Evolutionary conservation across 2,113 vertebrate genomes (phyloP).

Genomic region (Corythornis vintsioides): DNA sequence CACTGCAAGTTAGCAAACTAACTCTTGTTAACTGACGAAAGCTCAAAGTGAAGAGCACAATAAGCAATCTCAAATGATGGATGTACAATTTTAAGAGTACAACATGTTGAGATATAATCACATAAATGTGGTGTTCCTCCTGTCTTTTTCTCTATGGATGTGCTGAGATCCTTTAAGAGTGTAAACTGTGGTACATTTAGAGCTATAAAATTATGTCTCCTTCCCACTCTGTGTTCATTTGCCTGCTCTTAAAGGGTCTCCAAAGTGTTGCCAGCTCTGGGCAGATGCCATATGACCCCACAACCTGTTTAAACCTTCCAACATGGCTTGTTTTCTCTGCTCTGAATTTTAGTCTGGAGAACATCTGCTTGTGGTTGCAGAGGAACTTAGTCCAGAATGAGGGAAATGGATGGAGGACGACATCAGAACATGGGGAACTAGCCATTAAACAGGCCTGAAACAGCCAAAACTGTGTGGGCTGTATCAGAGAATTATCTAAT

Average conservation of each 20-base stretch:
- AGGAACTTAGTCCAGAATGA: not conserved
- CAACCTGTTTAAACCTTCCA: not conserved
- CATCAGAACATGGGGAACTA: not conserved
- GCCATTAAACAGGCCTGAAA: not conserved
- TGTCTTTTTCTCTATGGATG: not conserved
- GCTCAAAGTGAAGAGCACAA: not conserved
- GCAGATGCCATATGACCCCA: not conserved
- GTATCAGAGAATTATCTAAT: conserved; percentile 26
- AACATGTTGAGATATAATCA: not conserved
- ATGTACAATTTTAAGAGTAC: not conserved
- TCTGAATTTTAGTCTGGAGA: not conserved
- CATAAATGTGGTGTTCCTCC: not conserved
- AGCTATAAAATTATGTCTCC: not conserved
- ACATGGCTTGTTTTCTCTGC: not conserved
- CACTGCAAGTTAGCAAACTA: not conserved
- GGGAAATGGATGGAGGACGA: not conserved
- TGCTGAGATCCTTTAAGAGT: not conserved
- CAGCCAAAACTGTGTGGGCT: conserved; percentile 27
- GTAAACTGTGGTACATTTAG: not conserved
- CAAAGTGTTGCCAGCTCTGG: not conserved
- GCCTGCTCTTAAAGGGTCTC: not conserved
- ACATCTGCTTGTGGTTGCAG: conserved; percentile 36
- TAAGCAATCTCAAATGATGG: not conserved
- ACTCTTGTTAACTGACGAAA: not conserved
- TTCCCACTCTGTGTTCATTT: not conserved